Evolutionary conservation across 2,797 vertebrate species (phyloP).

Genomic region (Pitangus sulphuratus): DNA sequence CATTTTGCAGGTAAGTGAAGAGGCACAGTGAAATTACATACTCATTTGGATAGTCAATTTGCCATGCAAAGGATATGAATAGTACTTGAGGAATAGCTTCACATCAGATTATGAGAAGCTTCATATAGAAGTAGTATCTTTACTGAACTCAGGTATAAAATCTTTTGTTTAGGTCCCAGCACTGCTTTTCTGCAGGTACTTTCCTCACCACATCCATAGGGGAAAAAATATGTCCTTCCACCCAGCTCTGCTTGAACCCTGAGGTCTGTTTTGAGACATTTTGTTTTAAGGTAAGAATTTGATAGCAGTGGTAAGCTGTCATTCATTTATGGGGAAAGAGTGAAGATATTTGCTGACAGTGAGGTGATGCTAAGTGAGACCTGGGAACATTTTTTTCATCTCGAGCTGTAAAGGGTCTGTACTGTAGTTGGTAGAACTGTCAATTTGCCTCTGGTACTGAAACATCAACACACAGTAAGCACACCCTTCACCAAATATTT

Average conservation of each 20-base stretch:
- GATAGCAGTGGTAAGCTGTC: not conserved
- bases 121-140: not conserved
- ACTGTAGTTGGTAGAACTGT: not conserved
- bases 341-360: not conserved
- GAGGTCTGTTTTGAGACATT: not conserved
- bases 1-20: not conserved
- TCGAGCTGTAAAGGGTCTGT: not conserved
- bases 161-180: not conserved
- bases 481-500: not conserved
- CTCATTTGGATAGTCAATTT: not conserved
- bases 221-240: not conserved
- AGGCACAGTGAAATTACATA: not conserved
- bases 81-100: not conserved
- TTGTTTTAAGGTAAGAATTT: not conserved
- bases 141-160: not conserved
- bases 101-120: not conserved
- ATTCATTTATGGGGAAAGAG: not conserved
- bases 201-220: not conserved
- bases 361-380: not conserved
- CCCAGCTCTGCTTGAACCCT: not conserved
- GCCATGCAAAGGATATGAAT: not conserved
- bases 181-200: not conserved
- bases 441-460: not conserved
- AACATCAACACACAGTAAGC: rapidly evolving
- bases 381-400: not conserved